These are phyloP conservation scores for Elaphurus davidianus DNA, from an alignment of 2,113 vertebrate species.

Conservation along the genomic window DNA sequence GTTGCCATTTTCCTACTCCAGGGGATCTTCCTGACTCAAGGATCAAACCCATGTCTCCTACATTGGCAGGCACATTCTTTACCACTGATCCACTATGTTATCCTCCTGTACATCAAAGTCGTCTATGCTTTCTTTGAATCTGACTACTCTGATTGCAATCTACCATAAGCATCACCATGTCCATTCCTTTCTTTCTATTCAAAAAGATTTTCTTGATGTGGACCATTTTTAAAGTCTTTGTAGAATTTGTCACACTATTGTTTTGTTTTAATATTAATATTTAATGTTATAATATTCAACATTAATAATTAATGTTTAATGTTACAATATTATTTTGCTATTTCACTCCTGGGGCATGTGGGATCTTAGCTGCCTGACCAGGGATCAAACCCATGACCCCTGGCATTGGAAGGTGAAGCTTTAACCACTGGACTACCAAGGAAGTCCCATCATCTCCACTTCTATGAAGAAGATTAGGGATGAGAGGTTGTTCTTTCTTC, in stretches of 20 bases:
- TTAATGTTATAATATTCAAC: background rate
- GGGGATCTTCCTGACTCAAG: background rate
- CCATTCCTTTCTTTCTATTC: background rate
- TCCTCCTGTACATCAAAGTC: background rate
- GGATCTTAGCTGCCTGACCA: background rate
- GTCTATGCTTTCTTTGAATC: background rate
- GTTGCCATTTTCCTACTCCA: background rate
- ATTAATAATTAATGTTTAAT: background rate
- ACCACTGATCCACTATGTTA: background rate
- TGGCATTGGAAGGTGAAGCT: background rate
- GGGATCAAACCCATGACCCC: background rate
- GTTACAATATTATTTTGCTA: background rate
- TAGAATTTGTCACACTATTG: background rate
- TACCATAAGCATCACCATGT: fast-evolving
- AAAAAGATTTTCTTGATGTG: background rate
- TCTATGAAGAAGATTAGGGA: background rate
- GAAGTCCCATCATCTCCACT: fast-evolving
- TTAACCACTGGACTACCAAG: background rate
- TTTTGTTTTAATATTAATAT: background rate
- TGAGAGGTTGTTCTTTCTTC: background rate
- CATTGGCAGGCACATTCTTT: background rate
- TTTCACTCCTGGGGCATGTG: background rate
- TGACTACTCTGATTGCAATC: background rate
- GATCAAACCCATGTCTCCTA: background rate
- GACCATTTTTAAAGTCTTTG: background rate